Evolutionary conservation across 2,888 invertebrate genomes (phyloP).

Genomic region (Leptinotarsa rubiginosa): DNA sequence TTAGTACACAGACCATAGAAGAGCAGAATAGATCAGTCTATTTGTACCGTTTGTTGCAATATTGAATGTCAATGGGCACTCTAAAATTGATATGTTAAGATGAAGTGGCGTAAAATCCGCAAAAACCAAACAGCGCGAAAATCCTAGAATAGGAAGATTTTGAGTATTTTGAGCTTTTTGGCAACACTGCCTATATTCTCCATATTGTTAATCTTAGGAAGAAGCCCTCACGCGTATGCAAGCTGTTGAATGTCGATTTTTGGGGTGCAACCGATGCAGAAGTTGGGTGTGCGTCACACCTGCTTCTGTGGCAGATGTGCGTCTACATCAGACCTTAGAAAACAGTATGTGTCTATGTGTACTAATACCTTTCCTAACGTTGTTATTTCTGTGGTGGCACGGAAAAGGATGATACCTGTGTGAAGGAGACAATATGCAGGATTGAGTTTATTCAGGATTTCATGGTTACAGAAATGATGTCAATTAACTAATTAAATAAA

Average conservation of each 20-base stretch:
- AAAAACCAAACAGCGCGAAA: too few species aligned
- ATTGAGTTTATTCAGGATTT: too few species aligned
- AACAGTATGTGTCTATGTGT: slow-evolving; percentile 3
- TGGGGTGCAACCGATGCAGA: slow-evolving; percentile 56
- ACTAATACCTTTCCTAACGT: slow-evolving; percentile 16
- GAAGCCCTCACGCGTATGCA: slow-evolving; percentile 57
- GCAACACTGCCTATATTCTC: too few species aligned
- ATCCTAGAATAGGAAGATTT: too few species aligned
- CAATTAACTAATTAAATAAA: not conserved
- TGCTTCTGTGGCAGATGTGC: slow-evolving; percentile 57
- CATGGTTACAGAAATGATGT: too few species aligned
- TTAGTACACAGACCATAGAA: too few species aligned
- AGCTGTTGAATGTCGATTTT: slow-evolving; percentile 50
- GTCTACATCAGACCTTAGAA: slow-evolving; percentile 34
- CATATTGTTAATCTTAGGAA: slow-evolving; percentile 6
- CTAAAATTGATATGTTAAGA: too few species aligned
- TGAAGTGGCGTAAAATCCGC: too few species aligned
- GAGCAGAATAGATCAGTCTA: too few species aligned
- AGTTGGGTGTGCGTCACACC: slow-evolving; percentile 62
- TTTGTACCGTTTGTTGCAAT: too few species aligned
- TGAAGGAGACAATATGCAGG: not conserved
- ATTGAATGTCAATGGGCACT: too few species aligned
- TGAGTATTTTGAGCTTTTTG: too few species aligned
- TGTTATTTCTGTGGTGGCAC: not conserved
- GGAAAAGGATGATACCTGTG: not conserved